These are phyloP conservation scores for Cataglyphis cursor DNA, from an alignment of 2,888 invertebrate species.

Conservation along the genomic window DNA sequence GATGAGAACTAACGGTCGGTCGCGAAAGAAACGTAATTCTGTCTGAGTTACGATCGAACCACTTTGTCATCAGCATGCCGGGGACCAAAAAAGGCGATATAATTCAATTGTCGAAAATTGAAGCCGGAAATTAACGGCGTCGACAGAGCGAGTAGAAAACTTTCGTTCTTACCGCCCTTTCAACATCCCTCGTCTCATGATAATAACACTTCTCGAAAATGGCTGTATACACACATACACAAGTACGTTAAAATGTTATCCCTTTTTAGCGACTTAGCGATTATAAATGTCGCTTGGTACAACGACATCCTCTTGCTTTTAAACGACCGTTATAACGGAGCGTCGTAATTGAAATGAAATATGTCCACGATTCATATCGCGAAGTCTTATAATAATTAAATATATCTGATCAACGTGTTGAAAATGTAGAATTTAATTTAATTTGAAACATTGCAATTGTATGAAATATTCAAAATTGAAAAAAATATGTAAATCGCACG, in stretches of 20 bases:
- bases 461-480: not conserved
- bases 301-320: not conserved
- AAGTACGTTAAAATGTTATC: not conserved
- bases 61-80: slow-evolving; percentile 75
- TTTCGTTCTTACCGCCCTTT: slow-evolving; percentile 51
- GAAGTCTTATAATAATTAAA: not conserved
- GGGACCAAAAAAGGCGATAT: slow-evolving; percentile 70
- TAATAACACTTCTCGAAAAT: slow-evolving; percentile 26
- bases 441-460: not conserved
- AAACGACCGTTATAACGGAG: not conserved
- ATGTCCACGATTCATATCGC: not conserved
- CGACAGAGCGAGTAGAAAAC: slow-evolving; percentile 51
- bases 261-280: not conserved
- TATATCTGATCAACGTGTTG: not conserved
- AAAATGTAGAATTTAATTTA: not conserved
- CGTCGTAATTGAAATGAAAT: not conserved
- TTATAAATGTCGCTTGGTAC: slow-evolving; percentile 11
- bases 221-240: not conserved
- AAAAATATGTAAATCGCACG: not conserved
- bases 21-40: slow-evolving; percentile 78
- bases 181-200: not conserved
- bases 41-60: slow-evolving; percentile 75
- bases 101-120: slow-evolving; percentile 75
- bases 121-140: slow-evolving; percentile 73
- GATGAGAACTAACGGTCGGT: slow-evolving; percentile 34